Evolutionary conservation across 2,888 invertebrate species (phyloP), one percentile per base, ranked within the genome.

Genomic region (Osedax fenrisi): DNA sequence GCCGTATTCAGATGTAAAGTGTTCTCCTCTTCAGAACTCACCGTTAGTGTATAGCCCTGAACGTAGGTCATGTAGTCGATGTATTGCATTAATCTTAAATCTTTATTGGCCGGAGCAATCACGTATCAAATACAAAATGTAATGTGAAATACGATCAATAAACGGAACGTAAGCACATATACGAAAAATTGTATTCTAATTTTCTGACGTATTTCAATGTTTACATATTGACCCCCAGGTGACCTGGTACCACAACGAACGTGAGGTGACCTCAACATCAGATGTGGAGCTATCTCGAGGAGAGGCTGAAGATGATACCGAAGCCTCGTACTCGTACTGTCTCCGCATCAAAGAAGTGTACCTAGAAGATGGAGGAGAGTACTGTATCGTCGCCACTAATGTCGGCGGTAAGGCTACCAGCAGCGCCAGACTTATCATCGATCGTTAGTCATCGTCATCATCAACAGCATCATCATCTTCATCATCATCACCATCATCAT

Each of bases 301-400:
- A n/a, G 91, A 92, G 83, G 91, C 91, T 0, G 88, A 89, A 41
- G 91, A 92, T 81, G 92, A 92, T 84, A 82, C 83, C 27, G 85
- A 85, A 78, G 22, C 25, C 25, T 88, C 84, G 66, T n/a, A n/a
- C n/a, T n/a, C n/a, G n/a, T n/a, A n/a, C n/a, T n/a, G n/a, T n/a
- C 79, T 84, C 64, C 79, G 82, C 72, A 82, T 84, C 73, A 75
- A 81, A 59, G 84, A 84, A 82, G 90, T 89, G 0, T 88, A 89
- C 78, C 85, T 89, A 23, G 90, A 90, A 82, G 91, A 92, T 83
- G 88, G 88, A 56, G 92, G 92, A 13, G 86, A 88, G 77, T 92
- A 92, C 81, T 90, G 89, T 84, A 90, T 91, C 26, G 89, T 90
- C 17, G 92, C 92, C 27, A 91, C 92, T 0, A 97, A 97, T 82